phyloP scores from a whole-genome alignment of 2,797 vertebrate species.

The Pristis pectinata region DNA sequence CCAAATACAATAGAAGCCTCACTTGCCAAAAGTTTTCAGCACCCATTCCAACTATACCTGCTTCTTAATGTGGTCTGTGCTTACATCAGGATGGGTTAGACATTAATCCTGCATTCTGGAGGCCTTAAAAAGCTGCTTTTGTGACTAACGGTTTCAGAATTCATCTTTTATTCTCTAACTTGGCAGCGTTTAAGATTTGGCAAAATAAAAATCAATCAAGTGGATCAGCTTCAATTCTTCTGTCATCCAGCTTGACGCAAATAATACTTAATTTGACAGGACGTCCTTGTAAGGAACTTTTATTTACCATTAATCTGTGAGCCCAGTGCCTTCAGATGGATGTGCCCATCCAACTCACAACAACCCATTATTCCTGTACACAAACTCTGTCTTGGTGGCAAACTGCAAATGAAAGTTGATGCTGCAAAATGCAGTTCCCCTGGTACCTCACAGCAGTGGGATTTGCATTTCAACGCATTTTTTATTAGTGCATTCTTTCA shows the following conservation, averaged over 20 bases:
- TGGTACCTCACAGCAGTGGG: neutral
- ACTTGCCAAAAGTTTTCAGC: neutral
- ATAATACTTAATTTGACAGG: neutral
- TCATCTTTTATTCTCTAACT: neutral
- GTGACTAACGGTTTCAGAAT: neutral
- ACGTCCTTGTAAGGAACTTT: neutral
- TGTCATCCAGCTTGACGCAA: neutral
- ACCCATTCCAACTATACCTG: neutral
- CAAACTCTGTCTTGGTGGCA: neutral
- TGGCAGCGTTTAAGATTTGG: neutral
- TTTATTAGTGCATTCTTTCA: neutral
- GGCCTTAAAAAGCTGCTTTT: neutral
- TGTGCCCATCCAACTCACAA: neutral
- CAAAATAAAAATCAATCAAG: slow-evolving; percentile 9
- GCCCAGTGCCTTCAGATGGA: neutral
- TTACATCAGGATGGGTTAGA: neutral
- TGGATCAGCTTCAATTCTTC: neutral
- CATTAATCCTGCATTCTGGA: neutral
- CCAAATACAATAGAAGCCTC: neutral
- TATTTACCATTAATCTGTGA: neutral
- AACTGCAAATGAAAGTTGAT: neutral
- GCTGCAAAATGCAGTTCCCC: neutral
- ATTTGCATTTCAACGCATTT: neutral
- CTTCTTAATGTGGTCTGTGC: neutral
- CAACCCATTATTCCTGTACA: no score